These are phyloP conservation scores for Argentina silus DNA, from an alignment of 2,797 vertebrate genomes.

Conservation along the genomic window DNA sequence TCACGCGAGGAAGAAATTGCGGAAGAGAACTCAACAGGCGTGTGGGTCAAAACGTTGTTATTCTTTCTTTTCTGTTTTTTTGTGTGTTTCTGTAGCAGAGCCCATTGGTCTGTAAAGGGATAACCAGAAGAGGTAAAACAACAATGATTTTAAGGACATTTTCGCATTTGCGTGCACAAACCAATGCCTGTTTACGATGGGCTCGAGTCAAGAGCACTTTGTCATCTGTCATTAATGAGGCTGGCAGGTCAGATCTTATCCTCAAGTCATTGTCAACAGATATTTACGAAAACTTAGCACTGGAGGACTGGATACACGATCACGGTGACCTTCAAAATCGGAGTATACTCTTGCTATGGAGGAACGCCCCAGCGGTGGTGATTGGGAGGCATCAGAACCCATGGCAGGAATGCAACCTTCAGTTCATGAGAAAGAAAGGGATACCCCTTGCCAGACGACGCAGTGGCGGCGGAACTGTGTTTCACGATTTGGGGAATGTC, in stretches of 20 bases:
- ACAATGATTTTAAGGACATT: slow-evolving; percentile 25
- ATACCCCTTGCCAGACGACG: slow-evolving; percentile 86
- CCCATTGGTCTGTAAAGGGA: not conserved
- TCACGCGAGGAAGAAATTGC: not conserved
- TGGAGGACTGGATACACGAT: slow-evolving; percentile 96
- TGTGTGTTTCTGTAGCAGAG: not conserved
- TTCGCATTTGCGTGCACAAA: slow-evolving; percentile 9
- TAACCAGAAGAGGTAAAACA: too few species aligned
- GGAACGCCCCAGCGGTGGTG: slow-evolving; percentile 86
- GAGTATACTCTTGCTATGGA: slow-evolving; percentile 87
- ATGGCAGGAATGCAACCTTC: slow-evolving; percentile 90
- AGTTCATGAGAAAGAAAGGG: slow-evolving; percentile 76
- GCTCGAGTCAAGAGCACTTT: slow-evolving; percentile 20
- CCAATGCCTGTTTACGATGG: slow-evolving; percentile 8
- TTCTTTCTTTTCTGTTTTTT: too few species aligned
- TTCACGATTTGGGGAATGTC: slow-evolving; percentile 93
- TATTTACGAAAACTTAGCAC: slow-evolving; percentile 88
- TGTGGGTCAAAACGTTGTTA: too few species aligned
- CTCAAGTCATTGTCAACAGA: slow-evolving; percentile 85
- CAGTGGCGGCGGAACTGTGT: slow-evolving; percentile 94
- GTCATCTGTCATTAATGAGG: slow-evolving; percentile 18
- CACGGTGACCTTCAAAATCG: slow-evolving; percentile 78
- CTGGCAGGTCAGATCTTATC: slow-evolving; percentile 66
- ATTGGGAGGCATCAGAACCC: slow-evolving; percentile 97
- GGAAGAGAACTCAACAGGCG: too few species aligned